Evolutionary conservation across 2,888 invertebrate species (phyloP).

Genomic region (Stenurella melanura): DNA sequence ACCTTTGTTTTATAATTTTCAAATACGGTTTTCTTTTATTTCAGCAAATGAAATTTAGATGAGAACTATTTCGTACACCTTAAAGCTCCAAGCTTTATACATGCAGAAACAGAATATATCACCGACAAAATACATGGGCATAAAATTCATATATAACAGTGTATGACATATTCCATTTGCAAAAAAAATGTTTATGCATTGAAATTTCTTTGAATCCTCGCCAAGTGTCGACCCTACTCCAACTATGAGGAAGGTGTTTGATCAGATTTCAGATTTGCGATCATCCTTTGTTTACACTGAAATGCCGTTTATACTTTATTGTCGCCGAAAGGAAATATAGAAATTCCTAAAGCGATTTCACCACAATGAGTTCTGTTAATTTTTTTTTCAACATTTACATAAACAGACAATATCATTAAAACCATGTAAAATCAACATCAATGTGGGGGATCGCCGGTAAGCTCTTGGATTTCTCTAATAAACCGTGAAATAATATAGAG

Average conservation of each 20-base stretch:
- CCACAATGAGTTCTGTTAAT: no score
- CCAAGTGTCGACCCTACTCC: not conserved
- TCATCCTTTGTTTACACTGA: not conserved
- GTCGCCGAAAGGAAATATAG: not conserved
- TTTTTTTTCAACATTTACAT: no score
- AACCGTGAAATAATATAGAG: no score
- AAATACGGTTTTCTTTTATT: no score
- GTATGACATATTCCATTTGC: not conserved
- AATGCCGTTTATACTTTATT: not conserved
- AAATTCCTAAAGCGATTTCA: no score
- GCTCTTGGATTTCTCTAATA: no score
- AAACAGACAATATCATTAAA: no score
- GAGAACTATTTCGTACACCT: not conserved
- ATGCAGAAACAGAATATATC: not conserved
- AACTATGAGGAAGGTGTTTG: not conserved
- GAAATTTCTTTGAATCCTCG: not conserved
- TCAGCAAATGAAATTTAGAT: not conserved
- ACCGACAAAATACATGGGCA: not conserved
- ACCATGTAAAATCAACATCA: no score
- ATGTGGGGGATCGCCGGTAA: no score
- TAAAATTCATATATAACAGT: not conserved
- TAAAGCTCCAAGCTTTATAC: not conserved
- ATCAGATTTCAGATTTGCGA: not conserved
- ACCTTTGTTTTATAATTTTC: no score
- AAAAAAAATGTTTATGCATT: not conserved